Percentiles rank a stretch among this genome's conserved stretches.
These are phyloP conservation scores for Sitta carolinensis DNA, from an alignment of 2,797 vertebrate genomes.

Conservation along the genomic window DNA sequence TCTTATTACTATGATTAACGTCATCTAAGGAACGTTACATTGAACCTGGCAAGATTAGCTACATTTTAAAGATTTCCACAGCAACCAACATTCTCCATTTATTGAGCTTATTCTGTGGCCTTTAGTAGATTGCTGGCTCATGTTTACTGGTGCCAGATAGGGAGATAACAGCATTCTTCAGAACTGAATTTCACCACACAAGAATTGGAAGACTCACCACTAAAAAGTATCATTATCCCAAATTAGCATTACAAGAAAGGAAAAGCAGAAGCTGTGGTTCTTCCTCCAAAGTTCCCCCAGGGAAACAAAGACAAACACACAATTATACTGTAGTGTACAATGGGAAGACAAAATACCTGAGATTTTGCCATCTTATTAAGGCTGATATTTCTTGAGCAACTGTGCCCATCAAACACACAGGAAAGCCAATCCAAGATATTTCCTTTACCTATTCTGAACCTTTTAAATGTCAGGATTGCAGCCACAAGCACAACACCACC, in stretches of 20 bases:
- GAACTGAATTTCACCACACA: constrained; percentile 8
- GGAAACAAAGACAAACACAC: not conserved
- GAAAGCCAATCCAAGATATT: not conserved
- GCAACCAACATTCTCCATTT: constrained; percentile 48
- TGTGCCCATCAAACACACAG: not conserved
- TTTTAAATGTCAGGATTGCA: not conserved
- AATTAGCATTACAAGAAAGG: not conserved
- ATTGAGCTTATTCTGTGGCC: not conserved
- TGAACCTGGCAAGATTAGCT: constrained; percentile 44
- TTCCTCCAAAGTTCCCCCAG: not conserved
- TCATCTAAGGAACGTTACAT: constrained; percentile 5
- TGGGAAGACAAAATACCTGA: not conserved
- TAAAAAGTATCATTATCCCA: not conserved
- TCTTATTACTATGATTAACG: constrained; percentile 56
- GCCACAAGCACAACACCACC: not conserved
- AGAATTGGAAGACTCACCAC: not conserved
- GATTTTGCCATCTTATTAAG: not conserved
- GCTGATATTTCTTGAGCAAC: not conserved
- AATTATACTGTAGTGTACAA: not conserved
- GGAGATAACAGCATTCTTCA: constrained; percentile 49
- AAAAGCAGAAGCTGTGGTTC: not conserved
- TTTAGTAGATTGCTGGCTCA: not conserved
- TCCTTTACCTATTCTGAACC: not conserved
- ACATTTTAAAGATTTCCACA: constrained; percentile 54
- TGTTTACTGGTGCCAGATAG: constrained; percentile 4